A percentile compares a stretch with the other conserved stretches of the same genome.
phyloP scores from a whole-genome alignment of 2,797 vertebrate species.

The Novumbra hubbsi region DNA sequence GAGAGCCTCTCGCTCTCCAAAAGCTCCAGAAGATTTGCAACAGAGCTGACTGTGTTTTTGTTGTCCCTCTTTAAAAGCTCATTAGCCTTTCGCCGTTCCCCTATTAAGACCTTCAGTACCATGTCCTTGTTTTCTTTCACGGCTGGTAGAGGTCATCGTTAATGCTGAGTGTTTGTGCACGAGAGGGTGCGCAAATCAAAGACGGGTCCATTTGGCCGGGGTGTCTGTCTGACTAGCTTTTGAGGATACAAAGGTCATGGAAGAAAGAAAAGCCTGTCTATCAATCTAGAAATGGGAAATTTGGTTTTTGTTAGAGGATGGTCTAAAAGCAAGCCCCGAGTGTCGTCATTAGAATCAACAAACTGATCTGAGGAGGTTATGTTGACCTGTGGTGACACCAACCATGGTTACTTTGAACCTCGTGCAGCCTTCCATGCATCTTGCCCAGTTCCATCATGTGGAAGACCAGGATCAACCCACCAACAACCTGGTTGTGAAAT shows the following conservation, averaged over 20 bases:
- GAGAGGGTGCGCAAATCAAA: background rate
- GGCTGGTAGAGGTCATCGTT: constrained; percentile 11
- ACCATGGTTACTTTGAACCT: too few relatives aligned
- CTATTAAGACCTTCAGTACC: constrained; percentile 26
- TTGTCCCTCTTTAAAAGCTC: constrained; percentile 52
- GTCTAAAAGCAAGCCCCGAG: background rate
- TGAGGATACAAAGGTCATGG: too few relatives aligned
- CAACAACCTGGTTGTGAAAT: background rate
- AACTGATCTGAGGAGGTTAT: too few relatives aligned
- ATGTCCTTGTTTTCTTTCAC: constrained; percentile 20
- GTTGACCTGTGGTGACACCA: too few relatives aligned
- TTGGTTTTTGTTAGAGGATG: too few relatives aligned
- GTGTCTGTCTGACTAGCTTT: background rate
- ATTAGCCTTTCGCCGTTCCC: constrained; percentile 42
- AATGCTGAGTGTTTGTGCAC: background rate
- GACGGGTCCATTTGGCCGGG: constrained; percentile 6
- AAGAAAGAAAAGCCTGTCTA: too few relatives aligned
- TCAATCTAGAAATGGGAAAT: too few relatives aligned
- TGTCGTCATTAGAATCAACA: background rate
- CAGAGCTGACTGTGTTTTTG: constrained; percentile 59
- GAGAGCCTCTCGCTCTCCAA: constrained; percentile 53
- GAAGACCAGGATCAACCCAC: constrained; percentile 28
- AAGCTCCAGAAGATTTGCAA: constrained; percentile 60
- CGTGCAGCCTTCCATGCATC: constrained; percentile 13
- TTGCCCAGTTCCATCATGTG: constrained; percentile 27